Evolutionary conservation across 1,140 invertebrate genomes (phyloP).

Genomic region (Calosoma granatense): DNA sequence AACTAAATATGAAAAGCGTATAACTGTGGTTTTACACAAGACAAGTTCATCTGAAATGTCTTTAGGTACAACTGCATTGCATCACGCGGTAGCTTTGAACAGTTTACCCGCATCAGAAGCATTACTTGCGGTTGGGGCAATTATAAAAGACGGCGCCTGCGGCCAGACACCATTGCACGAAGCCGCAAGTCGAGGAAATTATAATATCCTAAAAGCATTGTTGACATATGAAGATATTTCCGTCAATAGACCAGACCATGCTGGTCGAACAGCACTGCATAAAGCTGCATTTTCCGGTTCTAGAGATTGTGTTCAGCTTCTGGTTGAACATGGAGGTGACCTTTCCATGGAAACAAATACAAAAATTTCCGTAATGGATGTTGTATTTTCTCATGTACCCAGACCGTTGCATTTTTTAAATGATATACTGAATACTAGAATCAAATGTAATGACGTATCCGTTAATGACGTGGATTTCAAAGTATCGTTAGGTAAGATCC

Average conservation of each 20-base stretch:
- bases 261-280: neutral
- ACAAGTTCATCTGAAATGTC: no score
- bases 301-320: neutral
- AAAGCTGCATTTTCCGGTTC: neutral
- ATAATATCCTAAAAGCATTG: neutral
- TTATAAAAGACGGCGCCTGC: neutral
- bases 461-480: constrained; percentile 14
- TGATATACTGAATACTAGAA: constrained; percentile 7
- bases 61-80: neutral
- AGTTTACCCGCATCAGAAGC: neutral
- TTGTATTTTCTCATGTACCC: neutral
- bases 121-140: neutral
- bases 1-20: no score
- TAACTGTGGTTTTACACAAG: no score
- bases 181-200: neutral
- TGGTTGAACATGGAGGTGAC: neutral
- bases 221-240: neutral
- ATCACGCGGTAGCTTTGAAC: neutral
- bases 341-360: neutral
- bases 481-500: constrained; percentile 6
- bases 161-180: neutral
- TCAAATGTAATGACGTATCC: constrained; percentile 11
- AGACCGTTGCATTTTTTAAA: neutral
- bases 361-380: neutral
- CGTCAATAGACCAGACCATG: neutral